These are phyloP conservation scores for Melanotus villosus DNA, from an alignment of 2,888 invertebrate genomes.

Conservation along the genomic window DNA sequence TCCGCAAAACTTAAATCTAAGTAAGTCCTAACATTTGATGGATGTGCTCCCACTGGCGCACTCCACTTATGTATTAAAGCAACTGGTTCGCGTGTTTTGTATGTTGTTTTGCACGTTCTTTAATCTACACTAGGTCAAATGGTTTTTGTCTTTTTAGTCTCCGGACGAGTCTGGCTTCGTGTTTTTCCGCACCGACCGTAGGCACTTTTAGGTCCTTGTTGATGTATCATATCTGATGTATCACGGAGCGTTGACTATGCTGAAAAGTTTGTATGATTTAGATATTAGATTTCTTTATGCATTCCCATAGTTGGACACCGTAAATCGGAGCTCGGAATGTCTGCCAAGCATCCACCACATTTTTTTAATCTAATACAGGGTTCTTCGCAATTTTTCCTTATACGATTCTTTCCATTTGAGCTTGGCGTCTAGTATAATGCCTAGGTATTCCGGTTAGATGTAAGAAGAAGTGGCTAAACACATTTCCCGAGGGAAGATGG, in stretches of 20 bases:
- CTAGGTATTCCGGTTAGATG: too few species aligned
- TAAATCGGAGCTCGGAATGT: too few species aligned
- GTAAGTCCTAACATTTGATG: constrained; percentile 12
- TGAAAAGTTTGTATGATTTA: not conserved
- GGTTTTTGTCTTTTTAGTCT: too few species aligned
- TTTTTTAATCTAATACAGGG: too few species aligned
- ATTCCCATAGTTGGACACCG: not conserved
- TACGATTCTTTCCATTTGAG: too few species aligned
- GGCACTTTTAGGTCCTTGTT: constrained; percentile 13
- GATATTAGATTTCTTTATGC: not conserved
- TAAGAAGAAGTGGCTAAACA: too few species aligned
- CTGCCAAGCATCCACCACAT: too few species aligned
- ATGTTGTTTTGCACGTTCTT: not conserved
- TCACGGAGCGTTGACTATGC: constrained; percentile 4
- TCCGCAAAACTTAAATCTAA: constrained; percentile 1
- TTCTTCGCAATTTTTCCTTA: too few species aligned
- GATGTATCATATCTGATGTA: constrained; percentile 22
- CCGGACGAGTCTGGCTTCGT: not conserved
- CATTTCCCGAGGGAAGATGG: too few species aligned
- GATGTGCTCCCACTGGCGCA: constrained; percentile 19
- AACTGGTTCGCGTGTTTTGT: not conserved
- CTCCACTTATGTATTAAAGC: constrained; percentile 21
- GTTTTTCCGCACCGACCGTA: constrained; percentile 12
- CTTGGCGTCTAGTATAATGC: too few species aligned
- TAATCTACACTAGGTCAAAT: not conserved